Base-by-base conservation (phyloP, 1,140 invertebrate species). In the Heliconius hermathena region DNA sequence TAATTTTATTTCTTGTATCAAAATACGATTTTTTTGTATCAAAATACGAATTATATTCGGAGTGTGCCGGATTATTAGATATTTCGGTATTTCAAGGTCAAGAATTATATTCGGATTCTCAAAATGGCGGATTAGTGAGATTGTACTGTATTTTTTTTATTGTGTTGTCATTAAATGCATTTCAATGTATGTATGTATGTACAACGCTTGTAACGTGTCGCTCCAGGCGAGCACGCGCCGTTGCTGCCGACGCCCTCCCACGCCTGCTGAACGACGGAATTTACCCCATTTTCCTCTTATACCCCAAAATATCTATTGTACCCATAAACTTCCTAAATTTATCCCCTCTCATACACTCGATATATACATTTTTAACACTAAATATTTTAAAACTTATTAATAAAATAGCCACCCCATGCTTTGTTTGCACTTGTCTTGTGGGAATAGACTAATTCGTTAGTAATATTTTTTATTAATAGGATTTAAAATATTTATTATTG, bases 171-270 rank as follows among this genome's bases (percentile, higher is more conserved):
- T 26, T 66, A 66, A 66, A 66, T 29, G 60, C 60, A 66, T 66
- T 29, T 66, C 22, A 29, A 66, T 66, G 22, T 66, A 66, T 66
- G 54, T 54, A 54, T 54, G 54, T 66, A 66, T 66, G 26, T 66
- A 66, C 60, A 66, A 66, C 4, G 79, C 79, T 76, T 76, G 74
- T 75, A 72, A 72, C 83, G 88, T 94, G 90, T 92, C 88, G 89
- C 90, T 78, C 83, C 95, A 96, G 95, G 95, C 92, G 95, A 96
- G 93, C 95, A 95, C 95, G 95, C 95, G 90, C 95, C 95, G 87
- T 93, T 96, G 93, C 95, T 96, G 88, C 91, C 87, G 85, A 88
- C 90, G 91, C 95, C 93, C 74, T 88, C 89, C 84, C 87, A 88
- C 79, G 80, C 85, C 81, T 88, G 88, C 92, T 92, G 94, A 92